These are phyloP conservation scores for Mus pahari DNA, from an alignment of 2,113 vertebrate species.

Conservation along the genomic window DNA sequence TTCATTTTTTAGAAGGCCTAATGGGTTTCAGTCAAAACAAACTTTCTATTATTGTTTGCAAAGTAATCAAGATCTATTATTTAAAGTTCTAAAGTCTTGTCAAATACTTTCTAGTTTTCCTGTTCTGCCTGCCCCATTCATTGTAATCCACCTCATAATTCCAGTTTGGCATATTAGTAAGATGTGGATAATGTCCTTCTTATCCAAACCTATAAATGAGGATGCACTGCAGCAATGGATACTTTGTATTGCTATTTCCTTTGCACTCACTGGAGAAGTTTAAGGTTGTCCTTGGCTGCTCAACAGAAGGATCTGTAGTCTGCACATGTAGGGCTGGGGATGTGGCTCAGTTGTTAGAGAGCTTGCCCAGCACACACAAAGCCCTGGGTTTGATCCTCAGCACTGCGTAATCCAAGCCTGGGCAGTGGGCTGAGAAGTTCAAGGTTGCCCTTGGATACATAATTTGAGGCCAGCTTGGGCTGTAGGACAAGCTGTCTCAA, in stretches of 20 bases:
- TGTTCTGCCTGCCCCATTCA: slow-evolving; percentile 25
- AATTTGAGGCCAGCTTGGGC: background rate
- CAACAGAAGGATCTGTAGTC: slow-evolving; percentile 32
- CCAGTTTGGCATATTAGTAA: slow-evolving; percentile 33
- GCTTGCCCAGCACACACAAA: background rate
- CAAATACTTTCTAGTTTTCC: slow-evolving; percentile 24
- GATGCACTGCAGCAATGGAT: background rate
- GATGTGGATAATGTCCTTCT: background rate
- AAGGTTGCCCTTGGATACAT: background rate
- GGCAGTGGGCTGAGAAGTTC: background rate
- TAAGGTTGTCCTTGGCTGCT: background rate
- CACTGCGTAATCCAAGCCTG: background rate
- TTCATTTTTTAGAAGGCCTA: slow-evolving; percentile 55
- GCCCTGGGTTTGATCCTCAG: background rate
- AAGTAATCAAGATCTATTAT: slow-evolving; percentile 42
- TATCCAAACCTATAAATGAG: background rate
- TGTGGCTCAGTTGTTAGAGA: background rate
- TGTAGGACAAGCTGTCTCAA: background rate
- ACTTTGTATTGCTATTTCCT: slow-evolving; percentile 15
- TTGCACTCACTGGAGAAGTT: background rate
- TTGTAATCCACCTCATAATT: background rate
- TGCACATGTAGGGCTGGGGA: slow-evolving; percentile 6
- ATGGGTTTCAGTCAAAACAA: slow-evolving; percentile 33
- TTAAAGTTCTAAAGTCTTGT: background rate
- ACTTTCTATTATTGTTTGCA: background rate